Conservation (phyloP, 2,888 invertebrate species). For the Scaptomyza flava region DNA sequence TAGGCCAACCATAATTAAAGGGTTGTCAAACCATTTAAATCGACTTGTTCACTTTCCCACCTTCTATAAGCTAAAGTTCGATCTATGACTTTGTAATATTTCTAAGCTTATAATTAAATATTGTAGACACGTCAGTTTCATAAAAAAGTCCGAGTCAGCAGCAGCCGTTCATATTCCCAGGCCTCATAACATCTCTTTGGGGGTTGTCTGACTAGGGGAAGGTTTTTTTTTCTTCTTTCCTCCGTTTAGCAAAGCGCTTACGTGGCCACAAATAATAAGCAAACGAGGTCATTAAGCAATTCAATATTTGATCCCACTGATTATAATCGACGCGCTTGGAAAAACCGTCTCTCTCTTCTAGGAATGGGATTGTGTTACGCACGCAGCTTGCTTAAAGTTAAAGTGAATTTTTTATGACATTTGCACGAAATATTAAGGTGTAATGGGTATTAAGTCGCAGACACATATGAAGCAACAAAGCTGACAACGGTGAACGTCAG, state of each 20-base stretch:
- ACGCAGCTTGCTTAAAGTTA: slow-evolving; percentile 48
- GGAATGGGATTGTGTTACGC: slow-evolving; percentile 60
- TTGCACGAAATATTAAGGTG: slow-evolving; percentile 76
- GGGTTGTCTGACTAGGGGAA: slow-evolving; percentile 10
- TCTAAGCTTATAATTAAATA: slow-evolving; percentile 64
- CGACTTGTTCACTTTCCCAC: slow-evolving; percentile 37
- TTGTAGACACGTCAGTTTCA: slow-evolving; percentile 65
- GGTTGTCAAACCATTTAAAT: slow-evolving; percentile 3
- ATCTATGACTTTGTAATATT: slow-evolving; percentile 29
- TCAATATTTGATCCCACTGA: slow-evolving; percentile 77
- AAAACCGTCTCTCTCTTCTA: not conserved
- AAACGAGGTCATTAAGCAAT: slow-evolving; percentile 78
- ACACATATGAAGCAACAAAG: slow-evolving; percentile 49
- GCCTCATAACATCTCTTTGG: slow-evolving; percentile 1
- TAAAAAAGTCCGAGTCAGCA: slow-evolving; percentile 22
- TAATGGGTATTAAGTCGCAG: slow-evolving; percentile 66
- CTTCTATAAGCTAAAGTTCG: slow-evolving; percentile 6
- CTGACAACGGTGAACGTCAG: slow-evolving; percentile 52
- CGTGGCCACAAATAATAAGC: slow-evolving; percentile 64
- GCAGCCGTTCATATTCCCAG: slow-evolving; percentile 67
- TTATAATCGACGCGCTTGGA: slow-evolving; percentile 58
- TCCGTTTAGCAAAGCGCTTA: slow-evolving; percentile 55
- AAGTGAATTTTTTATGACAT: slow-evolving; percentile 74
- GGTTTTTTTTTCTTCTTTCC: slow-evolving; percentile 7
- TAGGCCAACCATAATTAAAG: slow-evolving; percentile 38